Evolutionary conservation across 2,888 invertebrate genomes (phyloP), one percentile per base, ranked within the genome.

Genomic region (Drosophila kanekoi): DNA sequence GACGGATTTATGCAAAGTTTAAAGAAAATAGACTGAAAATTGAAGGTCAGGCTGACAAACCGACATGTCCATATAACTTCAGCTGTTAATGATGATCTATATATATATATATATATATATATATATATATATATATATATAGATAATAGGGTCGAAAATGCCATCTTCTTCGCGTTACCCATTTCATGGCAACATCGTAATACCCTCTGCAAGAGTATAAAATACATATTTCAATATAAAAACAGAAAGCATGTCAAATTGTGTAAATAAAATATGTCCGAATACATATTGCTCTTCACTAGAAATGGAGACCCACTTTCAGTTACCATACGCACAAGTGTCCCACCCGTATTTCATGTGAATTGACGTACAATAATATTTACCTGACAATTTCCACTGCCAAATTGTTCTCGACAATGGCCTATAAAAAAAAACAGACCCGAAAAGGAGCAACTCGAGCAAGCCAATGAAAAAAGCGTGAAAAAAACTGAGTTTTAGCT

Each of bases 351-450:
- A 62, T 40, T 32, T 49, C 49, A 66, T 64, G 56, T 45, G 44
- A 14, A 35, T 41, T 45, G 59, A 61, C 73, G 64, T 52, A 54
- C 63, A 69, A 79, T 72, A 71, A 71, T 71, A 75, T 72, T 69
- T 72, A 64, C 71, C 44, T 48, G 53, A 49, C 85, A 79, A 71
- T 79, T 80, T 78, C 52, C 66, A 60, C 44, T 79, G 65, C 59
- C 68, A 74, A 76, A 66, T 76, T 84, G 52, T 64, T 52, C 64
- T 59, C 52, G 40, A 43, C 66, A 73, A 68, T 71, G 67, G 72
- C 48, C 81, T 54, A 77, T 77, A 82, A 84, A 78, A n/a, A n/a
- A 28, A 52, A 62, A 37, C 38, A 43, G 41, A 20, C 40, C 40
- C 66, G 16, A 40, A n/a, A 61, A 52, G 43, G 28, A 47, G 43